Conservation (phyloP, 2,888 invertebrate species). For the Drosophila dives region DNA sequence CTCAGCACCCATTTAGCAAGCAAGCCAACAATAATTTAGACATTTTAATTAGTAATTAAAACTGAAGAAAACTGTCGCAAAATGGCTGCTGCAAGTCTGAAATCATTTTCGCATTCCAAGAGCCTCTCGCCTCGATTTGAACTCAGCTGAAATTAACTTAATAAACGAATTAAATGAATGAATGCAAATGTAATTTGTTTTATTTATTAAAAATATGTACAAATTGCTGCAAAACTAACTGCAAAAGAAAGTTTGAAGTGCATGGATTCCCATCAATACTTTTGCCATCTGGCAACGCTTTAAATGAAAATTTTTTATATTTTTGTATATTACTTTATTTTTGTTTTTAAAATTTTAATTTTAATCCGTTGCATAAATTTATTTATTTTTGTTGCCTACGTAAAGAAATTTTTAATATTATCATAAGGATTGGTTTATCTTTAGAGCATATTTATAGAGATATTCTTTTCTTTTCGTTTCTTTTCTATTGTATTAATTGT, state of each 20-base stretch:
- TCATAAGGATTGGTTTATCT: conserved; percentile 51
- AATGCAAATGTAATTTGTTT: conserved; percentile 25
- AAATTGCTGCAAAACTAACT: not conserved
- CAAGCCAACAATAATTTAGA: conserved; percentile 29
- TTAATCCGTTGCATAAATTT: conserved; percentile 58
- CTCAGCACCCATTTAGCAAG: conserved; percentile 23
- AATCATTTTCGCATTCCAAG: conserved; percentile 66
- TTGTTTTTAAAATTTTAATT: conserved; percentile 64
- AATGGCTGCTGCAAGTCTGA: conserved; percentile 40
- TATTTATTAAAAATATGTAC: conserved; percentile 1
- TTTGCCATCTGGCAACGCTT: conserved; percentile 1
- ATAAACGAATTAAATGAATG: conserved; percentile 42
- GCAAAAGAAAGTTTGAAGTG: not conserved
- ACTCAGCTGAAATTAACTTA: conserved; percentile 48
- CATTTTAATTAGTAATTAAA: conserved; percentile 44
- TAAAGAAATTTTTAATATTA: conserved; percentile 62
- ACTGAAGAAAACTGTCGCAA: not conserved
- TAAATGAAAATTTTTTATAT: conserved; percentile 5
- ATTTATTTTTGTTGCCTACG: conserved; percentile 51
- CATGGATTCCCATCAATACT: not conserved
- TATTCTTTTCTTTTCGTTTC: conserved; percentile 30
- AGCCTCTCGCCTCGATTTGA: conserved; percentile 48
- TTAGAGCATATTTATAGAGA: conserved; percentile 32
- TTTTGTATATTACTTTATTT: conserved; percentile 45
- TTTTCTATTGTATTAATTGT: conserved; percentile 36